Conservation (phyloP, 2,797 vertebrate genomes). For the Anguilla megastoma region DNA sequence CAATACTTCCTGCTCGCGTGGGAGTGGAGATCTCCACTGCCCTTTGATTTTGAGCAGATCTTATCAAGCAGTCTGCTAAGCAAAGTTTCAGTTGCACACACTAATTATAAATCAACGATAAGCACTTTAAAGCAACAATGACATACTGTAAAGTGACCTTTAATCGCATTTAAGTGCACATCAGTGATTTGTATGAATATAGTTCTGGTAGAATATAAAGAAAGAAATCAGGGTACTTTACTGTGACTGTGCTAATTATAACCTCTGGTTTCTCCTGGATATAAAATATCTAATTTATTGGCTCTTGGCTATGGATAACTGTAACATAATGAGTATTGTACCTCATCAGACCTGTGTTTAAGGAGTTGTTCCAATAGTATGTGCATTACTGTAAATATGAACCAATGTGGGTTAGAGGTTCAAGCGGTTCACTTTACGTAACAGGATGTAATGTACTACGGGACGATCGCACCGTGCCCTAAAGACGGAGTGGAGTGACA, state of each 20-base stretch:
- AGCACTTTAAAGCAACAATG: neutral
- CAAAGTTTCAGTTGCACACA: neutral
- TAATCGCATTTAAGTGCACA: neutral
- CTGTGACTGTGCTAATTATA: neutral
- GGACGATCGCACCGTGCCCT: neutral
- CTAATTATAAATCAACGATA: neutral
- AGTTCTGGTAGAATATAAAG: neutral
- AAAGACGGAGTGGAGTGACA: neutral
- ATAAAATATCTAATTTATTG: neutral
- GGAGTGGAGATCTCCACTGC: neutral
- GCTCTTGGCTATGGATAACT: no score
- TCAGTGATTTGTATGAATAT: neutral
- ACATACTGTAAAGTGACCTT: neutral
- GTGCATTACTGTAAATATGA: neutral
- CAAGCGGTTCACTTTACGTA: neutral
- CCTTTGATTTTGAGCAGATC: constrained; percentile 12
- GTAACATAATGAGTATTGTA: no score
- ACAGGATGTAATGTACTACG: neutral
- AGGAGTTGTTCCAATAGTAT: no score
- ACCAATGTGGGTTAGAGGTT: neutral
- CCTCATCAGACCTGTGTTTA: no score
- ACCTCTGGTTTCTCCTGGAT: neutral
- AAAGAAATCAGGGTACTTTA: neutral
- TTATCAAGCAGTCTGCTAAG: neutral
- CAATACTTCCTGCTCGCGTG: neutral